Evolutionary conservation across 2,113 vertebrate species (phyloP).

Genomic region (Pavo muticus): DNA sequence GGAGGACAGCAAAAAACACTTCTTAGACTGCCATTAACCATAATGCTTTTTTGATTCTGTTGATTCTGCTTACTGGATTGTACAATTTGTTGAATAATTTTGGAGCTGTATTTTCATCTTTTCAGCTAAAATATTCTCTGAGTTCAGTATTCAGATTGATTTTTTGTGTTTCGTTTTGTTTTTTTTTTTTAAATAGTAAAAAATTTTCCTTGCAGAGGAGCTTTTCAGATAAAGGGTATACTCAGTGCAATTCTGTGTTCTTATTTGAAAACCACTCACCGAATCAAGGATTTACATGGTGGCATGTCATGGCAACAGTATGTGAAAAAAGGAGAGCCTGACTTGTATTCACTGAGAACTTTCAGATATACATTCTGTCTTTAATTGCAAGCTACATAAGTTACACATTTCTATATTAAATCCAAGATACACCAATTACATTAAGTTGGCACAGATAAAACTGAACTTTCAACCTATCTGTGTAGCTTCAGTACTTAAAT

Average conservation of each 20-base stretch:
- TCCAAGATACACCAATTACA: not conserved
- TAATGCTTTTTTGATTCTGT: not conserved
- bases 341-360: fast-evolving
- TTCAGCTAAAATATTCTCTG: not conserved
- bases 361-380: not conserved
- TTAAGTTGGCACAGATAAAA: not conserved
- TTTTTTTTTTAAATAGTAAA: not conserved
- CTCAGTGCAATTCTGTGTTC: not conserved
- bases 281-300: not conserved
- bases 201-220: not conserved
- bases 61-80: not conserved
- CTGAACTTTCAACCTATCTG: not conserved
- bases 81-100: not conserved
- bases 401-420: not conserved
- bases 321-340: not conserved
- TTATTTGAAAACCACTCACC: not conserved
- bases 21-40: not conserved
- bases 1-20: not conserved
- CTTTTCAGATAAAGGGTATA: not conserved
- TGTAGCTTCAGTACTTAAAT: not conserved
- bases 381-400: not conserved
- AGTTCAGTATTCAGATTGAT: not conserved
- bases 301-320: not conserved
- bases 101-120: not conserved
- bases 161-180: not conserved